Evolutionary conservation across 2,113 vertebrate genomes (phyloP), one percentile per base, ranked within the genome.

Genomic region (Corydoras maculifer): DNA sequence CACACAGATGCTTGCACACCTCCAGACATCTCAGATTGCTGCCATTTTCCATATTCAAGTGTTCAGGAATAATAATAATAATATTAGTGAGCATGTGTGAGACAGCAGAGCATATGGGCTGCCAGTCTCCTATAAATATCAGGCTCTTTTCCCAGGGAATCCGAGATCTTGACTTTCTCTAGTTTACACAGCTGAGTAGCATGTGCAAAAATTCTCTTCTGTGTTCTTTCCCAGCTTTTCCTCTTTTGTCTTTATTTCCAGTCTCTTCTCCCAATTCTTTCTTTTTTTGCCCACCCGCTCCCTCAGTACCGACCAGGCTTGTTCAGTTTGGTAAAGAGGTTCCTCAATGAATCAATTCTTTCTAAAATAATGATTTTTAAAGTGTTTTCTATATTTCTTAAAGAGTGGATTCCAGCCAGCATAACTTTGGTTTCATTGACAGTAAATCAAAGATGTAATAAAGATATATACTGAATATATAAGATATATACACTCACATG

Each of bases 181-280:
- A 88, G 90, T 91, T 91, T 91, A 91, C 90, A 91, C 90, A 91
- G 90, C 90, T 91, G 90, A 91, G 84, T 77, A 85, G 84, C 90
- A 91, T 90, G 88, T 90, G 90, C 83, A 86, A 60, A 53, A 87
- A 87, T 82, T 76, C 81, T 86, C 80, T 79, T 77, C 65, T 60
- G 51, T 25, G 51, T 53, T 13, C 43, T 50, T 53, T 62, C 58
- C 58, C 70, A 43, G 60, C 69, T 73, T 77, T 75, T 68, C 78
- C 77, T 72, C 71, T 35, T 65, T 49, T 78, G 63, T 58, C 66
- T 50, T 25, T 32, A 68, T 51, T 55, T 59, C 51, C 12, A 31
- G 9, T 70, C 18, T 62, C 2, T 35, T 70, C 15, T 58, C 59
- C 14, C 12, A 57, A 69, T 75, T 77, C 82, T 81, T 72, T 79